phyloP scores from a whole-genome alignment of 2,888 invertebrate species.

The Bugula neritina region DNA sequence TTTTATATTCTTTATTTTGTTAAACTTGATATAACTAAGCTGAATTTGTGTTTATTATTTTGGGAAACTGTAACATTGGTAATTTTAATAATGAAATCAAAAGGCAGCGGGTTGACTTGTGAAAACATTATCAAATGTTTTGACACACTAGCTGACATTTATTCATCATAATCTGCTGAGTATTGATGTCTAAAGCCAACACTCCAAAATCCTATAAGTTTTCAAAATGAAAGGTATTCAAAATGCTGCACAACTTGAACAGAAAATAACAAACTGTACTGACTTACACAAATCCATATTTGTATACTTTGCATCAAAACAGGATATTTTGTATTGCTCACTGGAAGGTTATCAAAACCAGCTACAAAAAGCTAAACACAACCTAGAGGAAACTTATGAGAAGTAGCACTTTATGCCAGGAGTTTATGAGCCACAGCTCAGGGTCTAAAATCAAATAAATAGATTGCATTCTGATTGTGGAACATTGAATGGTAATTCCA shows the following conservation, averaged over 20 bases:
- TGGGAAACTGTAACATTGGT: slow-evolving; percentile 2
- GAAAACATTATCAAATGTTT: not conserved
- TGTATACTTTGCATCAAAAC: not conserved
- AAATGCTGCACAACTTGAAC: not conserved
- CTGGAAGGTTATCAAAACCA: slow-evolving; percentile 10
- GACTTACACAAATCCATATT: not conserved
- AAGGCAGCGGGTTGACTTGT: slow-evolving; percentile 8
- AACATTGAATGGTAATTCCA: not conserved
- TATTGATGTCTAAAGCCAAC: not conserved
- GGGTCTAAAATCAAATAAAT: not conserved
- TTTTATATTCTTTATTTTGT: not conserved
- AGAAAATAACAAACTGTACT: not conserved
- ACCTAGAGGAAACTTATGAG: not conserved
- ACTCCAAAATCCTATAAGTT: not conserved
- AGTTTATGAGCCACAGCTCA: not conserved
- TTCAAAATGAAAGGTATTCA: not conserved
- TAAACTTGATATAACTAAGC: too few relatives aligned
- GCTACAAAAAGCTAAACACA: not conserved
- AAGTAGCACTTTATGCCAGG: not conserved
- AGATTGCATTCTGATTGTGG: not conserved
- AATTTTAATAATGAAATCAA: not conserved
- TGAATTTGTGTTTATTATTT: not conserved
- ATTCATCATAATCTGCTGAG: not conserved
- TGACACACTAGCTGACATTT: not conserved
- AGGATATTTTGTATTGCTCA: not conserved